Percentiles rank a stretch among this genome's conserved stretches.
Conservation (phyloP, 2,888 invertebrate genomes). For the Pyrrhia umbra region DNA sequence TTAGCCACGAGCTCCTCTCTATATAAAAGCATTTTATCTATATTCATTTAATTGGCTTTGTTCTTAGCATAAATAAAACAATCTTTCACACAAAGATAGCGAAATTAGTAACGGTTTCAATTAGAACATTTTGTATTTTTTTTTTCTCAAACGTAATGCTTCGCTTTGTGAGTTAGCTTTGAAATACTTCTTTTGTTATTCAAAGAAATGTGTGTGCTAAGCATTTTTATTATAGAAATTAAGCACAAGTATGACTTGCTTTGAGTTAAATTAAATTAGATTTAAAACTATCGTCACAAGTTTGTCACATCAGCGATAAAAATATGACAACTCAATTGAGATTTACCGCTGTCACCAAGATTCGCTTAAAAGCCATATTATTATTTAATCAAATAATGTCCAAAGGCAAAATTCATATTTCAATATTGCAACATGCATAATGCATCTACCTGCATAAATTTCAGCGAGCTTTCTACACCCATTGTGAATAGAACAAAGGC, state of each 20-base stretch:
- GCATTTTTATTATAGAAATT: background rate
- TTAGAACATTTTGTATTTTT: background rate
- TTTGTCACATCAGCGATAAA: too few species aligned
- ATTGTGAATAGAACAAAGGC: constrained; percentile 5
- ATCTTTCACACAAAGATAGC: constrained; percentile 19
- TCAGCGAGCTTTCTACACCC: constrained; percentile 1
- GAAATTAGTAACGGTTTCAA: constrained; percentile 7
- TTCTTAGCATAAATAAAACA: background rate
- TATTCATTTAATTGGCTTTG: constrained; percentile 1
- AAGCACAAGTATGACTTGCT: too few species aligned
- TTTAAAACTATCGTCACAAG: too few species aligned
- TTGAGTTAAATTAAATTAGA: too few species aligned
- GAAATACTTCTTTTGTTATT: background rate
- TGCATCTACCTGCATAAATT: constrained; percentile 28
- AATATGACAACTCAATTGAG: too few species aligned
- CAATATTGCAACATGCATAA: constrained; percentile 27
- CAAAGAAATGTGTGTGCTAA: background rate
- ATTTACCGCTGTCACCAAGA: too few species aligned
- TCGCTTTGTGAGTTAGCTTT: constrained; percentile 8
- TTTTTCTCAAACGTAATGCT: constrained; percentile 9
- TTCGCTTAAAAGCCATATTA: too few species aligned
- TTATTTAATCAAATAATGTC: too few species aligned
- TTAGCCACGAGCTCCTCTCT: too few species aligned
- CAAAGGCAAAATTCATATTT: background rate
- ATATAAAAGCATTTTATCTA: too few species aligned